Conservation (phyloP, 2,888 invertebrate genomes). For the Bellardia pandia region DNA sequence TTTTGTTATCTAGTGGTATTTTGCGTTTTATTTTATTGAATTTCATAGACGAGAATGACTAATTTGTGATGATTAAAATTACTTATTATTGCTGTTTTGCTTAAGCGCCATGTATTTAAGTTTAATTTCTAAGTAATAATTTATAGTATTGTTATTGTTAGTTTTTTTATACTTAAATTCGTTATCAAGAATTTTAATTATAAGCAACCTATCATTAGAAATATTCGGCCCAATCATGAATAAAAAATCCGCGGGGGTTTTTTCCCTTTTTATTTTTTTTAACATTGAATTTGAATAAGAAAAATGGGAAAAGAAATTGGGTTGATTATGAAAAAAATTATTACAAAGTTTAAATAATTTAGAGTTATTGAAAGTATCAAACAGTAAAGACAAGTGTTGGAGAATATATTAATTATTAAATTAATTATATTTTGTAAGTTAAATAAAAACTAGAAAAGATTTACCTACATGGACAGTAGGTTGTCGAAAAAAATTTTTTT, state of each 20-base stretch:
- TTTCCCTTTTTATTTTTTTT: no score
- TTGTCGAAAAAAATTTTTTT: no score
- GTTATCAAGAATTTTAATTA: conserved; percentile 30
- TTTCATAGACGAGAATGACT: conserved; percentile 37
- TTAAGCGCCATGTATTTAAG: conserved; percentile 50
- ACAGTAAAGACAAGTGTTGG: no score
- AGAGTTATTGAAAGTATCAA: background rate
- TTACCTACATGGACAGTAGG: no score
- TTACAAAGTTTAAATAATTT: conserved; percentile 8
- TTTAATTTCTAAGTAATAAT: background rate
- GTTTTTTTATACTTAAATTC: background rate
- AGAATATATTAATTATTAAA: no score
- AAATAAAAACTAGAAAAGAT: no score
- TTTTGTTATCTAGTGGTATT: conserved; percentile 25
- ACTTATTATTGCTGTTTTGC: conserved; percentile 10
- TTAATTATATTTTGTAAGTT: no score
- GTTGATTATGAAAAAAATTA: no score
- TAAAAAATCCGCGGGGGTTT: no score
- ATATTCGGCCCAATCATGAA: background rate
- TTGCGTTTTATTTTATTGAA: conserved; percentile 43
- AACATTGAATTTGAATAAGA: no score
- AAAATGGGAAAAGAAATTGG: no score
- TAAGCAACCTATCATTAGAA: conserved; percentile 2
- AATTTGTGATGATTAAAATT: conserved; percentile 50
- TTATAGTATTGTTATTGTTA: background rate